Percentiles rank a stretch among this genome's conserved stretches.
phyloP scores from a whole-genome alignment of 92 coral and sea anemone genomes.

The Virgularia gustaviana region DNA sequence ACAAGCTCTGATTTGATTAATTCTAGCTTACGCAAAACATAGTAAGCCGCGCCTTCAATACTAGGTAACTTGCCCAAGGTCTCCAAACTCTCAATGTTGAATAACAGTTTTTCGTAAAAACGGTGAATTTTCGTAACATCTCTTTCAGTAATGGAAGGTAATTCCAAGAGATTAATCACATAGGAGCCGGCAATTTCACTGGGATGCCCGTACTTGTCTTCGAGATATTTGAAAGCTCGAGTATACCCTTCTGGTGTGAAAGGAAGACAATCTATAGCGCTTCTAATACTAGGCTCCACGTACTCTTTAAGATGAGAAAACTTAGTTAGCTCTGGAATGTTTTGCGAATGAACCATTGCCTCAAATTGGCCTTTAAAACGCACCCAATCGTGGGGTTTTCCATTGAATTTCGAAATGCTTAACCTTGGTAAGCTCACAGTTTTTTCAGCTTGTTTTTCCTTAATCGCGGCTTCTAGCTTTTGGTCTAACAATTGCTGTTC shows the following conservation, averaged over 20 bases:
- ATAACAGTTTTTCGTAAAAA: slow-evolving; percentile 36
- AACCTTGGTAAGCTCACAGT: slow-evolving; percentile 21
- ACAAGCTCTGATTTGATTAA: slow-evolving; percentile 28
- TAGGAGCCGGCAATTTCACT: slow-evolving; percentile 34
- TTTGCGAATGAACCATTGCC: slow-evolving; percentile 39
- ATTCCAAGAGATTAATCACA: slow-evolving; percentile 21
- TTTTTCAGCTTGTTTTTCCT: slow-evolving; percentile 6
- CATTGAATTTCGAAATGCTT: slow-evolving; percentile 8
- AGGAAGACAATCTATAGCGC: no score
- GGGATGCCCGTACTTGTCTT: slow-evolving; percentile 29
- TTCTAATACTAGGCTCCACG: slow-evolving; percentile 3
- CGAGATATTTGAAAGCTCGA: slow-evolving; percentile 29
- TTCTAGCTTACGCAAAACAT: slow-evolving; percentile 31
- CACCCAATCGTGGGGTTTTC: slow-evolving; percentile 32
- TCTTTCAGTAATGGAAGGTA: slow-evolving; percentile 26
- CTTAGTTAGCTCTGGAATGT: no score
- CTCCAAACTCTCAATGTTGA: slow-evolving; percentile 39
- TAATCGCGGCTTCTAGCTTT: slow-evolving; percentile 34
- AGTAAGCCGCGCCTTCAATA: slow-evolving; percentile 33
- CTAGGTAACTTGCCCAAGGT: slow-evolving; percentile 44
- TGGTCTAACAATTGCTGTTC: slow-evolving; percentile 32
- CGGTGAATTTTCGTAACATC: slow-evolving; percentile 38
- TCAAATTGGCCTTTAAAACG: slow-evolving; percentile 24
- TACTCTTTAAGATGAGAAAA: slow-evolving; percentile 28
- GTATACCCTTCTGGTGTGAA: no score